Evolutionary conservation across 2,797 vertebrate genomes (phyloP).

Genomic region (Ptychadena robeensis): DNA sequence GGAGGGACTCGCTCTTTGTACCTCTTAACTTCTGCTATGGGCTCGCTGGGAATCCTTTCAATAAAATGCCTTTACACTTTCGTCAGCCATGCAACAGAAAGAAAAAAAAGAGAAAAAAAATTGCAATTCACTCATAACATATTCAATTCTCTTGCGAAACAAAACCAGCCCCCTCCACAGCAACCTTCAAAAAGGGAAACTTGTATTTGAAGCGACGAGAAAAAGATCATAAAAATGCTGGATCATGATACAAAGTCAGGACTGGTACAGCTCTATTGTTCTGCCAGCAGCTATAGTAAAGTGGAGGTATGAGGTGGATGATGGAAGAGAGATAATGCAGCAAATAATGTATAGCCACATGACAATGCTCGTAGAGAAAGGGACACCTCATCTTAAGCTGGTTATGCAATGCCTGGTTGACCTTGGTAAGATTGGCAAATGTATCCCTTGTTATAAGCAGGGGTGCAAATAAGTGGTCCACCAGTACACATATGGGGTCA

Average conservation of each 20-base stretch:
- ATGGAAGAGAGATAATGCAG: too few relatives aligned
- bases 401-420: background rate
- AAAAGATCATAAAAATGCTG: background rate
- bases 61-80: slow-evolving; percentile 13
- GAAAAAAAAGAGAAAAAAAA: background rate
- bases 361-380: background rate
- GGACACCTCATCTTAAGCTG: background rate
- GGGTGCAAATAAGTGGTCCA: too few relatives aligned
- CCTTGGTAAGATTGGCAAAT: background rate
- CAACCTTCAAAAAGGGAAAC: background rate
- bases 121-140: background rate
- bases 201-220: background rate
- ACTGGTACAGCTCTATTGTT: background rate
- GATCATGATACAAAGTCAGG: background rate
- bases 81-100: background rate
- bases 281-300: too few relatives aligned
- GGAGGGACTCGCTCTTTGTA: slow-evolving; percentile 7
- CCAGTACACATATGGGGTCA: too few relatives aligned
- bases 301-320: too few relatives aligned
- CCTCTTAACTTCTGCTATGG: background rate
- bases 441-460: too few relatives aligned
- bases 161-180: background rate
- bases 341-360: too few relatives aligned
- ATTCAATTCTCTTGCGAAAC: slow-evolving; percentile 6
- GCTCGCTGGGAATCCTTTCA: slow-evolving; percentile 27